Conservation (phyloP, 1,140 invertebrate genomes). For the Hyles vespertilio region DNA sequence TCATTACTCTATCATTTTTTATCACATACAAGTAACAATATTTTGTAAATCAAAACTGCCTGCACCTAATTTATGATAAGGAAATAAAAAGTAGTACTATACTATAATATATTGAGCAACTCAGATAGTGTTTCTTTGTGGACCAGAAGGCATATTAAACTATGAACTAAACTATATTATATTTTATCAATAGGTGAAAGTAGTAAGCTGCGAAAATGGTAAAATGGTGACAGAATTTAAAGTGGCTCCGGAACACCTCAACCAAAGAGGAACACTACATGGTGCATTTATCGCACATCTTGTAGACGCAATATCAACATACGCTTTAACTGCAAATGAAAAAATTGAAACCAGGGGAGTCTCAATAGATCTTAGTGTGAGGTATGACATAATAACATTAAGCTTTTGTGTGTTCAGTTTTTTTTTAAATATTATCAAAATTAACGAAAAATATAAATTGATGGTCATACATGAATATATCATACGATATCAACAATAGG, state of each 20-base stretch:
- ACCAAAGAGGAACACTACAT: conserved; percentile 85
- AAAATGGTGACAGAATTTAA: conserved; percentile 84
- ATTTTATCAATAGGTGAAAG: conserved; percentile 76
- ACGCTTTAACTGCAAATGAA: conserved; percentile 83
- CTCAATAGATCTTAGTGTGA: conserved; percentile 68
- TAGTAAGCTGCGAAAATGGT: conserved; percentile 82
- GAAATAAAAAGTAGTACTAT: too few relatives aligned
- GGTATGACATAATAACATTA: conserved; percentile 28
- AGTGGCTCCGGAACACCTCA: conserved; percentile 86
- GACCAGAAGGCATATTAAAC: not conserved
- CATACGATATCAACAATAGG: too few relatives aligned
- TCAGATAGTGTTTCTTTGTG: not conserved
- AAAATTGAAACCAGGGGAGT: conserved; percentile 78
- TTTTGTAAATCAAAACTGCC: too few relatives aligned
- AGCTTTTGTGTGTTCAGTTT: too few relatives aligned
- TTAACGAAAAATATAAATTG: too few relatives aligned
- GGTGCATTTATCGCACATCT: conserved; percentile 89
- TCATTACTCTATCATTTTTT: too few relatives aligned
- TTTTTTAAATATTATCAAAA: too few relatives aligned
- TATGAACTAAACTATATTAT: not conserved
- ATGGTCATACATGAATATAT: too few relatives aligned
- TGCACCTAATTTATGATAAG: too few relatives aligned
- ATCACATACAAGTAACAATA: too few relatives aligned
- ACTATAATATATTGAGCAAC: too few relatives aligned
- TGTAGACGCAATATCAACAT: conserved; percentile 89